phyloP scores from a whole-genome alignment of 2,113 vertebrate species.

The Casuarius casuarius region DNA sequence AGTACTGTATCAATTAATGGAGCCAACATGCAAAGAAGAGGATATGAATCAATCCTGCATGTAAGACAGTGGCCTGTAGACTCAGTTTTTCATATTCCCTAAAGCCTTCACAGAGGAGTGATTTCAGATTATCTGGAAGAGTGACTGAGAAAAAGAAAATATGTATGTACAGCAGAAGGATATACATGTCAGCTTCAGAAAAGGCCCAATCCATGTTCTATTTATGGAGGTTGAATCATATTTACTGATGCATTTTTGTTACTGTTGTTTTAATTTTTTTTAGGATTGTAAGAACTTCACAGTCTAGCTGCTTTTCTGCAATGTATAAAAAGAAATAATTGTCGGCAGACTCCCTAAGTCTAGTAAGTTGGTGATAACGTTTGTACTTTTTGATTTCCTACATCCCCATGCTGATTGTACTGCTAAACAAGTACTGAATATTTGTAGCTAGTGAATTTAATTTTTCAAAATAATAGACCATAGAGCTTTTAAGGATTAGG shows the following conservation, averaged over 20 bases:
- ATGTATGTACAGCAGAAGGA: background rate
- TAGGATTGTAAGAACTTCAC: background rate
- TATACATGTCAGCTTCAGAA: background rate
- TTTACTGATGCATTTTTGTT: background rate
- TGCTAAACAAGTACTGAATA: background rate
- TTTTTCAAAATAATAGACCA: background rate
- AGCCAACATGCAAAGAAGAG: slow-evolving; percentile 42
- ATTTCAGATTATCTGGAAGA: slow-evolving; percentile 19
- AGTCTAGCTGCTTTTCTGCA: background rate
- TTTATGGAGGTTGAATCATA: background rate
- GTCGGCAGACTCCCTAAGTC: background rate
- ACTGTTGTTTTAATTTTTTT: background rate
- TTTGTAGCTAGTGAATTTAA: background rate
- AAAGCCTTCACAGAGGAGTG: background rate
- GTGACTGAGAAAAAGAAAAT: background rate
- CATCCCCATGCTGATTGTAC: background rate
- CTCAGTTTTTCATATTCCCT: background rate
- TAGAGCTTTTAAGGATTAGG: background rate
- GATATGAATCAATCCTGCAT: slow-evolving; percentile 54
- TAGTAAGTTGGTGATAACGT: background rate
- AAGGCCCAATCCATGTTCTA: background rate
- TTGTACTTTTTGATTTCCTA: background rate
- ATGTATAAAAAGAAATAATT: background rate
- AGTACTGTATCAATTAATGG: slow-evolving; percentile 68
- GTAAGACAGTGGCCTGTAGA: background rate